Evolutionary conservation across 1,140 invertebrate genomes (phyloP).

Genomic region (Heterodera carotae): DNA sequence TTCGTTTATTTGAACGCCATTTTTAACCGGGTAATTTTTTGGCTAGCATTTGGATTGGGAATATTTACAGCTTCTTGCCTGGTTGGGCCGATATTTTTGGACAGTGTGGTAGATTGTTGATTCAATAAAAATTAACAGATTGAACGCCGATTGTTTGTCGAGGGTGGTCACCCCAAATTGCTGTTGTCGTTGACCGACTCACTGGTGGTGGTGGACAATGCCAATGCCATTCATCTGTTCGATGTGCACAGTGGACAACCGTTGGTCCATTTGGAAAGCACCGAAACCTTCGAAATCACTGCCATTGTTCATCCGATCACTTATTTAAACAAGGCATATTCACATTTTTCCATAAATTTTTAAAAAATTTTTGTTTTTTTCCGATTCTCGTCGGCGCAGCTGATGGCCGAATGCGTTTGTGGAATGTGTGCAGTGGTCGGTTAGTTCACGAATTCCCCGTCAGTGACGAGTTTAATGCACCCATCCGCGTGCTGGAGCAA

Average conservation of each 20-base stretch:
- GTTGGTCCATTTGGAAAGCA: constrained; percentile 33
- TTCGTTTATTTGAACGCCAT: no score
- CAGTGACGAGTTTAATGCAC: constrained; percentile 35
- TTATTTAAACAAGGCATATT: constrained; percentile 37
- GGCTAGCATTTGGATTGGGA: no score
- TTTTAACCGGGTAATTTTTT: no score
- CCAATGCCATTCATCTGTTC: constrained; percentile 30
- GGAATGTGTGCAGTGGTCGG: constrained; percentile 49
- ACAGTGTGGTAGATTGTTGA: no score
- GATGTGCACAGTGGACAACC: constrained; percentile 18
- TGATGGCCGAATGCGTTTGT: constrained; percentile 42
- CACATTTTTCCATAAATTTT: background rate
- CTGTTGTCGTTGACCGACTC: constrained; percentile 26
- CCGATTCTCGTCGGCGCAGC: constrained; percentile 39
- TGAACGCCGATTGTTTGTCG: constrained; percentile 22
- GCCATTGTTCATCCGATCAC: constrained; percentile 37
- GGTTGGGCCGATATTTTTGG: no score
- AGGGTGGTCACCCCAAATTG: constrained; percentile 18
- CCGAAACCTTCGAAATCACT: constrained; percentile 25
- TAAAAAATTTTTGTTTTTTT: constrained; percentile 16
- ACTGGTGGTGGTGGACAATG: constrained; percentile 34
- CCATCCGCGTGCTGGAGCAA: constrained; percentile 47
- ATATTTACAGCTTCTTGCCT: no score
- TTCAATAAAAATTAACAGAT: no score
- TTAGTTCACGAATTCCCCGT: constrained; percentile 51